These are phyloP conservation scores for Dermolepida albohirtum DNA, from an alignment of 2,888 invertebrate genomes.

Conservation along the genomic window DNA sequence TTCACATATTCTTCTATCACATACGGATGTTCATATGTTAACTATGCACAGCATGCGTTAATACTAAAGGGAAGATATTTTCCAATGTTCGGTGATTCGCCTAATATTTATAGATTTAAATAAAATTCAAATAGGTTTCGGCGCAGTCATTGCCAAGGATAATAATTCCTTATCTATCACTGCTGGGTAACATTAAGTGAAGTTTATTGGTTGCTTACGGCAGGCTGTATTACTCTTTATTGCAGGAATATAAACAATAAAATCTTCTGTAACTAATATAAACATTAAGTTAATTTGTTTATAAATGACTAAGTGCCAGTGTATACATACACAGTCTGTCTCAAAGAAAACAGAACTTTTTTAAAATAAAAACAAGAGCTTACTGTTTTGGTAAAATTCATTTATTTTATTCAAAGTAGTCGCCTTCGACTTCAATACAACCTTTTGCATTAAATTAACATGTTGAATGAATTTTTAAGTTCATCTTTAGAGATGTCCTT, in stretches of 20 bases:
- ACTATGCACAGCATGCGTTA: constrained; percentile 24
- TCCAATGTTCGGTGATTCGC: constrained; percentile 33
- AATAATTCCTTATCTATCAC: constrained; percentile 40
- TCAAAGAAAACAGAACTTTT: no score
- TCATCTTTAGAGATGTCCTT: no score
- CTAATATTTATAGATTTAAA: constrained; percentile 34
- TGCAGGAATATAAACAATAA: constrained; percentile 10
- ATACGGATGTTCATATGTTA: constrained; percentile 15
- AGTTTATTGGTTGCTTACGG: constrained; percentile 27
- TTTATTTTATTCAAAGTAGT: no score
- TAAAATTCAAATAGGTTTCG: constrained; percentile 34
- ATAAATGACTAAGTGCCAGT: not conserved
- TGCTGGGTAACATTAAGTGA: constrained; percentile 20
- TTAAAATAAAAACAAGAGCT: no score
- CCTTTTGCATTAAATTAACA: no score
- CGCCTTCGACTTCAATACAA: no score
- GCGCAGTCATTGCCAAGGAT: constrained; percentile 40
- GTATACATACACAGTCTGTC: no score
- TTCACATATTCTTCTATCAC: constrained; percentile 4
- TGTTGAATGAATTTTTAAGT: no score
- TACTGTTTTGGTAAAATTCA: no score
- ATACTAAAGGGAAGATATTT: constrained; percentile 33
- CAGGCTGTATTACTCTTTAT: constrained; percentile 15
- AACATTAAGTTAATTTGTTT: constrained; percentile 6
- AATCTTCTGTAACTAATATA: not conserved